Conservation (phyloP, 2,888 invertebrate species). For the Ommatoiulus sabulosus region DNA sequence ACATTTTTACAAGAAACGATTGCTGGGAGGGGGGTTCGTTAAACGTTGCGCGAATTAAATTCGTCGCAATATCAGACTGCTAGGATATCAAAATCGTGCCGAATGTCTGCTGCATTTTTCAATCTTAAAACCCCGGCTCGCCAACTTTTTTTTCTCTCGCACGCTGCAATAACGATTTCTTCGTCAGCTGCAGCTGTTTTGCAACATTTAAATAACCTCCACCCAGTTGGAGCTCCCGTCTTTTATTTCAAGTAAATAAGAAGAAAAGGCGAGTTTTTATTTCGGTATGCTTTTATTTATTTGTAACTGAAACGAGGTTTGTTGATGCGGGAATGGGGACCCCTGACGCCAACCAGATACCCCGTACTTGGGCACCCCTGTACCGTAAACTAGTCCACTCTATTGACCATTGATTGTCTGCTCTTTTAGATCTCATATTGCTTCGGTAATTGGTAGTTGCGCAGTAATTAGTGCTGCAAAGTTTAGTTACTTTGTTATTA, state of each 20-base stretch:
- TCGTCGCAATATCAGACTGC: background rate
- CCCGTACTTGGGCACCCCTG: background rate
- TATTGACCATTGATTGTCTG: background rate
- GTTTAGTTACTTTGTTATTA: too few relatives aligned
- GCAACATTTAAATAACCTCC: slow-evolving; percentile 40
- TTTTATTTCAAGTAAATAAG: slow-evolving; percentile 5
- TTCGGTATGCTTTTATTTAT: slow-evolving; percentile 2
- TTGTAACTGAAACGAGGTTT: background rate
- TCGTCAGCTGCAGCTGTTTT: slow-evolving; percentile 36
- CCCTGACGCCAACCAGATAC: background rate
- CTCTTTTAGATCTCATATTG: too few relatives aligned
- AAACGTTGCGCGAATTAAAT: slow-evolving; percentile 4
- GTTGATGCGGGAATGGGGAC: background rate
- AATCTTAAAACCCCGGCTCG: background rate
- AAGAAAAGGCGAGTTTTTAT: background rate
- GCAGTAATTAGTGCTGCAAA: too few relatives aligned
- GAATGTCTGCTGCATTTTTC: slow-evolving; percentile 2
- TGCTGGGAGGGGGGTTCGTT: slow-evolving; percentile 11
- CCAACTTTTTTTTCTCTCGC: background rate
- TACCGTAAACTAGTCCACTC: background rate
- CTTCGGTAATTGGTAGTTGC: too few relatives aligned
- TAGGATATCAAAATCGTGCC: background rate
- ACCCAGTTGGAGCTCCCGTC: background rate
- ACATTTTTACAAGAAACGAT: slow-evolving; percentile 17
- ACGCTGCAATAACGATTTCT: slow-evolving; percentile 26